A percentile compares a stretch with the other conserved stretches of the same genome.
These are phyloP conservation scores for Imbricaverruca yamaguchii DNA, from an alignment of 2,888 invertebrate genomes.

Conservation along the genomic window DNA sequence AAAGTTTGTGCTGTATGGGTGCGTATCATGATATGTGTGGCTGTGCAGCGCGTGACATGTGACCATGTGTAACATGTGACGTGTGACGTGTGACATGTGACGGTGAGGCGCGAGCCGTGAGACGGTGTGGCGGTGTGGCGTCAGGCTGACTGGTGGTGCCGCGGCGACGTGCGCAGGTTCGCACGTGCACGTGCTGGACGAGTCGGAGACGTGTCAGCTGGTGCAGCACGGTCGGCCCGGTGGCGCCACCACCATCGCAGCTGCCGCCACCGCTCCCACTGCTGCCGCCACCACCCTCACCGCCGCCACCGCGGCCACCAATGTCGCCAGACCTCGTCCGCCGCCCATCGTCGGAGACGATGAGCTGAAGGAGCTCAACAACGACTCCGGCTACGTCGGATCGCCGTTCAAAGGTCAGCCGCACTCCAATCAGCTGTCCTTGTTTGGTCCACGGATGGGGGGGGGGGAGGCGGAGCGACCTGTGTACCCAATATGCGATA, in stretches of 20 bases:
- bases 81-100: neutral
- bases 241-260: neutral
- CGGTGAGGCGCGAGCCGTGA: neutral
- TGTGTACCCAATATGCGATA: too few species aligned
- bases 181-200: constrained; percentile 1
- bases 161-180: neutral
- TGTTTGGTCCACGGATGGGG: too few species aligned
- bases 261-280: neutral
- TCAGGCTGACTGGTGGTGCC: neutral
- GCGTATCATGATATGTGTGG: too few species aligned
- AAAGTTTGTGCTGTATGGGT: too few species aligned
- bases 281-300: neutral
- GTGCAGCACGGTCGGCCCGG: neutral
- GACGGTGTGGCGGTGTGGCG: neutral
- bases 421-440: too few species aligned
- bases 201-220: neutral
- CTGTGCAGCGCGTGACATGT: neutral
- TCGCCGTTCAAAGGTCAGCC: neutral
- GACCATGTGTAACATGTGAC: neutral
- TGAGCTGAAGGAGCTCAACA: neutral
- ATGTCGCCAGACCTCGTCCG: neutral
- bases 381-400: neutral
- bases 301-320: neutral
- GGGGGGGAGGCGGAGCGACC: too few species aligned
- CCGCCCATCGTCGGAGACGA: neutral